These are phyloP conservation scores for Siderastrea siderea DNA, from an alignment of 92 coral and sea anemone species.

Conservation along the genomic window DNA sequence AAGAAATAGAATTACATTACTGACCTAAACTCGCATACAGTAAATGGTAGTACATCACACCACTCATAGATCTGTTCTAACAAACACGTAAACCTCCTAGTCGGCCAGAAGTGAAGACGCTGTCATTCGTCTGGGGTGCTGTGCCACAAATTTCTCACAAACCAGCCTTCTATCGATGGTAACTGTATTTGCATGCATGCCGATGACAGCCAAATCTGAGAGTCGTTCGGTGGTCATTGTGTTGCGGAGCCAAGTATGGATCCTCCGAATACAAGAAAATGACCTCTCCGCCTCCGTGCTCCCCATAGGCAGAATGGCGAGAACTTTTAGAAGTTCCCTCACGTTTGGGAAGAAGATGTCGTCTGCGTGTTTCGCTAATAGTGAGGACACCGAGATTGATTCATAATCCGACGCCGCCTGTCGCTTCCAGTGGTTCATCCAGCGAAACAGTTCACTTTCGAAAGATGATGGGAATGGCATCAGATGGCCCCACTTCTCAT, in stretches of 20 bases:
- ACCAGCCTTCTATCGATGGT: too few species aligned
- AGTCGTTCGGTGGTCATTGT: neutral
- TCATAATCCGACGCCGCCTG: conserved; percentile 40
- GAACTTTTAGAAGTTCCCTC: conserved; percentile 73
- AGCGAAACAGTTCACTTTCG: conserved; percentile 61
- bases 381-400: conserved; percentile 37
- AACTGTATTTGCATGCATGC: neutral
- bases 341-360: conserved; percentile 65
- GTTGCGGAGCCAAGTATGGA: conserved; percentile 66
- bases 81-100: too few species aligned
- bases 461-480: conserved; percentile 52
- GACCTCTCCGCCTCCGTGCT: conserved; percentile 77
- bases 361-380: conserved; percentile 64
- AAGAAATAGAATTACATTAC: too few species aligned
- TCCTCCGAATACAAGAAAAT: conserved; percentile 65
- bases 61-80: too few species aligned
- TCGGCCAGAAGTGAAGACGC: too few species aligned
- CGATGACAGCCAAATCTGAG: neutral
- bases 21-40: too few species aligned
- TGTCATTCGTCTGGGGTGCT: too few species aligned
- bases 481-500: conserved; percentile 61
- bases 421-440: conserved; percentile 61
- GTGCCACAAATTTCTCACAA: too few species aligned
- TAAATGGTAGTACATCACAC: too few species aligned
- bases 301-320: conserved; percentile 65